Evolutionary conservation across 2,888 invertebrate genomes (phyloP).

Genomic region (Stenodema calcarata): DNA sequence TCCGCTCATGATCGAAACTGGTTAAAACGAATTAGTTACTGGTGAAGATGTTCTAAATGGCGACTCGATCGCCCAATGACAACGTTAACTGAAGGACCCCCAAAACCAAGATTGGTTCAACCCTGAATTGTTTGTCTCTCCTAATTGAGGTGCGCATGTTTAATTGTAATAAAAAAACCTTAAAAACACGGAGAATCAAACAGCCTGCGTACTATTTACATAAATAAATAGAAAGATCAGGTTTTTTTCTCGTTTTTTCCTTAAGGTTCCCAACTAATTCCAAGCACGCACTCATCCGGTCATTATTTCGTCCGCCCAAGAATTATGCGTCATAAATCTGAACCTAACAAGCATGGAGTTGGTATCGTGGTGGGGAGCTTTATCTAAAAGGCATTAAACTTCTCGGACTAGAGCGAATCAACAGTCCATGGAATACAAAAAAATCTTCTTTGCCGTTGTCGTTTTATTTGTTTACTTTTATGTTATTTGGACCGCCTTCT

Average conservation of each 20-base stretch:
- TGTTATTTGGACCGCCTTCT: background rate
- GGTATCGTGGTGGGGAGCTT: background rate
- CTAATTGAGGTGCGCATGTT: background rate
- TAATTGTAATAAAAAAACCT: background rate
- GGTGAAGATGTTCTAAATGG: too few relatives aligned
- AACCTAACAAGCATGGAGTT: conserved; percentile 4
- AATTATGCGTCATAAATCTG: conserved; percentile 43
- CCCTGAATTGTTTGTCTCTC: background rate
- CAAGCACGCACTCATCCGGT: conserved; percentile 35
- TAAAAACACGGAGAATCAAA: background rate
- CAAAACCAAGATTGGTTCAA: too few relatives aligned
- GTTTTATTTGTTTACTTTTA: background rate
- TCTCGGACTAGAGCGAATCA: background rate
- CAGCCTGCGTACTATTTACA: conserved; percentile 7
- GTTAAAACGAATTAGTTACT: too few relatives aligned
- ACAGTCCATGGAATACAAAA: background rate
- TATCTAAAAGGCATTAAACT: conserved; percentile 19
- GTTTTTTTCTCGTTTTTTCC: background rate
- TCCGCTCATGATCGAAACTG: too few relatives aligned
- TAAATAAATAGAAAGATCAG: background rate
- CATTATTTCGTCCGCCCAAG: conserved; percentile 33
- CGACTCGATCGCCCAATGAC: too few relatives aligned
- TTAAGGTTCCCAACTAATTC: conserved; percentile 15
- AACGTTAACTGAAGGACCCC: too few relatives aligned
- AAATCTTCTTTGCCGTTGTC: background rate